Conservation (phyloP, 2,113 vertebrate species). For the Galemys pyrenaicus region DNA sequence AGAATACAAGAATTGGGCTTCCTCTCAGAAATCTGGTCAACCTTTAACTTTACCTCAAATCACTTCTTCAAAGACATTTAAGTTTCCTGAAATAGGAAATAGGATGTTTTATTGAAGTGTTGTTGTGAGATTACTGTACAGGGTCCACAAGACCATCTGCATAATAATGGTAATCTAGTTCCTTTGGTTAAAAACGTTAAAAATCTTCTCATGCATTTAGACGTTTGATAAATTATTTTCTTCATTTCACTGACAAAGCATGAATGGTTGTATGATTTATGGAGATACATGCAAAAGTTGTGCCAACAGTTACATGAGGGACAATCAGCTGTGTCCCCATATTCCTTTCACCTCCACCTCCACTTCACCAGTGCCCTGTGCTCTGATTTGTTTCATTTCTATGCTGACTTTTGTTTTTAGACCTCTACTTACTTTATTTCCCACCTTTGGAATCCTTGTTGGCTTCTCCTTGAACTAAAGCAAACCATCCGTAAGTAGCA, state of each 20-base stretch:
- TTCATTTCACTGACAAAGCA: constrained; percentile 1
- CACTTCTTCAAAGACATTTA: not conserved
- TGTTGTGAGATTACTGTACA: not conserved
- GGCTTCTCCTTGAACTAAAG: not conserved
- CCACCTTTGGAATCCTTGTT: not conserved
- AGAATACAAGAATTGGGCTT: not conserved
- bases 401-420: not conserved
- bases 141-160: not conserved
- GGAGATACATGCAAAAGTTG: constrained; percentile 35
- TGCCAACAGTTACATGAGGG: constrained; percentile 49
- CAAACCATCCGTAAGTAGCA: not conserved
- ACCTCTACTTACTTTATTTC: not conserved
- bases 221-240: not conserved
- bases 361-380: not conserved
- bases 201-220: not conserved
- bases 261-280: constrained; percentile 41
- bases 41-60: not conserved
- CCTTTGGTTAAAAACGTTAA: not conserved
- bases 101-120: not conserved
- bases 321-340: not conserved
- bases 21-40: not conserved
- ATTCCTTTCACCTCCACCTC: not conserved
- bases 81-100: not conserved
- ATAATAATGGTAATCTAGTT: not conserved
- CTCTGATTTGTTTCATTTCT: not conserved